Conservation (phyloP, 2,888 invertebrate genomes). For the Loripinus fragilis region DNA sequence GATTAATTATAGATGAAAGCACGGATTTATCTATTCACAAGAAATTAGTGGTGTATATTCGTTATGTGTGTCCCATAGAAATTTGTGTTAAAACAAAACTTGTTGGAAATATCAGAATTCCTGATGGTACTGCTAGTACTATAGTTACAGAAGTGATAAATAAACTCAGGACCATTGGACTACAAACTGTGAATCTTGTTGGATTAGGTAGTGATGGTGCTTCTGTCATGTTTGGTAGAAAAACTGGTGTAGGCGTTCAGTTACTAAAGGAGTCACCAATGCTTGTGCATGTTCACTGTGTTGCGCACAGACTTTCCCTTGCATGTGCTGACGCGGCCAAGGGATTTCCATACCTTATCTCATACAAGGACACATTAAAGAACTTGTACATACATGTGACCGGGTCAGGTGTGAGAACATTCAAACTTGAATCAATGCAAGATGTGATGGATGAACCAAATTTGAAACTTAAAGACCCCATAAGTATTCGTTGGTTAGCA, state of each 20-base stretch:
- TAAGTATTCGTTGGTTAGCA: constrained; percentile 28
- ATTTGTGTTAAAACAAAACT: not conserved
- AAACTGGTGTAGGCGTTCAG: constrained; percentile 22
- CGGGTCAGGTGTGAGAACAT: constrained; percentile 18
- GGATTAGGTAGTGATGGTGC: constrained; percentile 33
- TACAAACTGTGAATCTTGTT: constrained; percentile 15
- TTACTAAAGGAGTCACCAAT: constrained; percentile 17
- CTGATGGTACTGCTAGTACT: constrained; percentile 14
- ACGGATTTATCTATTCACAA: constrained; percentile 15
- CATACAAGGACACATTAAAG: not conserved
- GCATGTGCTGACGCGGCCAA: constrained; percentile 30
- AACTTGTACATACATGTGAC: constrained; percentile 22
- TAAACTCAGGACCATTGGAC: constrained; percentile 2
- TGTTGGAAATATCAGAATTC: constrained; percentile 21
- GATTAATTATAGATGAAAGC: constrained; percentile 16
- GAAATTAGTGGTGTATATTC: constrained; percentile 14
- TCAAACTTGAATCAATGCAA: constrained; percentile 28
- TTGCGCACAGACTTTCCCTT: constrained; percentile 29
- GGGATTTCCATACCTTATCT: constrained; percentile 16
- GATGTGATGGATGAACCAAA: constrained; percentile 31
- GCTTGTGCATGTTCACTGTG: constrained; percentile 28
- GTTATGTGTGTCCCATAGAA: constrained; percentile 15
- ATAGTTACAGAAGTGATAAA: not conserved
- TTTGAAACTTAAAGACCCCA: constrained; percentile 33
- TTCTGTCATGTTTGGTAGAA: constrained; percentile 26